Evolutionary conservation across 2,113 vertebrate genomes (phyloP).

Genomic region (Gymnobelideus leadbeateri): DNA sequence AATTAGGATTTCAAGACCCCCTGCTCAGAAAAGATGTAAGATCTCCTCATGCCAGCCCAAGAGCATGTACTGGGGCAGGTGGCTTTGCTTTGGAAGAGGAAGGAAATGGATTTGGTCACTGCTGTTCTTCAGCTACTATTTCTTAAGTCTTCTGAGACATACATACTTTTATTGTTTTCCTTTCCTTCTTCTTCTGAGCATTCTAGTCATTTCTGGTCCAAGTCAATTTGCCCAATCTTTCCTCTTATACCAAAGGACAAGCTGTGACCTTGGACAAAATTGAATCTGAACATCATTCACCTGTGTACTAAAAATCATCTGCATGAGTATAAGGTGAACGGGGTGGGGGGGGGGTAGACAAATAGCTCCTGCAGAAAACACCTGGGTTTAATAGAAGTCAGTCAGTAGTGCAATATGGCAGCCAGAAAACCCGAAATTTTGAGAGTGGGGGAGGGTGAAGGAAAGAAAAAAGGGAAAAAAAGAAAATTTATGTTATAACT

Average conservation of each 20-base stretch:
- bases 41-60: not conserved
- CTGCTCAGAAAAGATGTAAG: not conserved
- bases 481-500: not conserved
- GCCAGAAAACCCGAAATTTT: not conserved
- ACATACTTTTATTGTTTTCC: not conserved
- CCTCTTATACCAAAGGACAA: not conserved
- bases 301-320: not conserved
- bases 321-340: not conserved
- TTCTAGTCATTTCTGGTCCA: not conserved
- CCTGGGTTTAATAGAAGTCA: not conserved
- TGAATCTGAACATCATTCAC: not conserved
- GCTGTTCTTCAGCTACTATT: not conserved
- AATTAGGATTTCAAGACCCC: not conserved
- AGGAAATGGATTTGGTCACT: not conserved
- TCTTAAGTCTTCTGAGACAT: slow-evolving; percentile 1
- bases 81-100: slow-evolving; percentile 3
- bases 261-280: not conserved
- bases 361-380: not conserved
- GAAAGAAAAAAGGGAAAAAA: not conserved
- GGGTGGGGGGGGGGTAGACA: not conserved
- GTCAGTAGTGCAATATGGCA: not conserved
- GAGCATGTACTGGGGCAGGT: not conserved
- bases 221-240: not conserved
- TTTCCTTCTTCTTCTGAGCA: not conserved
- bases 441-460: no score